Evolutionary conservation across 1,140 invertebrate species (phyloP), one percentile per base, ranked within the genome.

Genomic region (Brachionus paranguensis): DNA sequence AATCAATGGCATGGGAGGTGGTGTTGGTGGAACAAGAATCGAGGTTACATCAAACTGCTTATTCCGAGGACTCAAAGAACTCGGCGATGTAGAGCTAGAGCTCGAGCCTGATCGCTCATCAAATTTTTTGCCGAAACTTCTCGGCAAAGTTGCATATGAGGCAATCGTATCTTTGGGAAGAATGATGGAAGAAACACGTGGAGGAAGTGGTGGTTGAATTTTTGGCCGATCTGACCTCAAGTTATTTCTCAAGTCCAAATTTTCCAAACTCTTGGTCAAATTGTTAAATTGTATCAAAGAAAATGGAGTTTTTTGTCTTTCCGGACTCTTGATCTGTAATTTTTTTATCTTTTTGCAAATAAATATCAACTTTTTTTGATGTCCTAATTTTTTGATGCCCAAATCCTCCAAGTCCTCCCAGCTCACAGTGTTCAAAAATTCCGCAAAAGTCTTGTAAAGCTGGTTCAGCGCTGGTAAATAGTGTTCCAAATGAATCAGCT

Each of bases 391-490:
- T 84, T 89, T 90, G 86, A 99, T 97, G 70, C 97, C 97, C 88
- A 98, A 97, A 87, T 99, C 97, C 91, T 99, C 97, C 86, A 99
- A 92, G 91, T 99, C 97, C 91, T 99, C 97, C 96, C 96, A 98
- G 84, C 95, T 27, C n/a, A 83, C 95, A 50, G 99, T 92, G 87
- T 97, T 95, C 47, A 94, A 95, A 68, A 92, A 88, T 68, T 91
- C 88, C 86, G 97, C 94, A 64, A 99, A 95, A 20, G 93, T 94
- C 85, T 93, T 92, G 91, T 98, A 99, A 78, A 96, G 96, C 90
- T 99, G 96, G 85, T 93, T 93, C 65, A 99, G 91, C 55, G 94
- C 94, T 33, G 93, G 92, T 24, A 93, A 93, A 88, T 99, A 99
- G 88, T 97, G 95, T 87, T 96, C 95, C 72, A 99, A 91, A 85